Evolutionary conservation across 2,888 invertebrate species (phyloP), one percentile per base, ranked within the genome.

Genomic region (Tachina fera): DNA sequence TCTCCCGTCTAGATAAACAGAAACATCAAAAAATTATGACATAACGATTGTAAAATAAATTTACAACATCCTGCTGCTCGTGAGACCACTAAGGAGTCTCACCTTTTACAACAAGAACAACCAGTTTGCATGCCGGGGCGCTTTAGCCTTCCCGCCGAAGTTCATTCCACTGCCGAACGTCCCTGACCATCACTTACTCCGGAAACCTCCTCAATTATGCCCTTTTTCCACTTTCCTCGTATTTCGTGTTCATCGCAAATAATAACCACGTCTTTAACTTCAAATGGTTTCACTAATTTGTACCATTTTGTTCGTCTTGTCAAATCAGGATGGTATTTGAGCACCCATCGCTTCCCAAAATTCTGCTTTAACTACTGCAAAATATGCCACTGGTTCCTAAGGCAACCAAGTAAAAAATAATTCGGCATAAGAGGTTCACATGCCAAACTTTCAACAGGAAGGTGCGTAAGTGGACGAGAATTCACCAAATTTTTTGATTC

Each of bases 371-470:
- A 10, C 1, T 65, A 22, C 31, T 65, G 65, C 19, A 47, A 31
- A 14, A 65, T 65, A 5, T 65, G 22, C 65, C 65, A 49, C 31
- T 65, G 47, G 31, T 49, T 65, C 8, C 47, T 8, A 9, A 65
- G 65, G 10, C 47, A 67, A 16, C 65, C 65, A 9, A 67, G 13
- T 22, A 47, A 49, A 31, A 65, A 67, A 31, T 49, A 14, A 3
- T 49, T 67, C n/a, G 49, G 65, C 13, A n/a, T 67, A 9, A 67
- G 22, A 22, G 65, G 65, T 65, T 65, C 65, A 31, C 31, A 31
- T 11, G 16, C 16, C 11, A 16, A 43, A 5, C 10, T 16, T 13
- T 63, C 43, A 11, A 49, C n/a, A 6, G 65, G 47, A 3, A 63
- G 14, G 11, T 65, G 63, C 1, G 47, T 45, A 9, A 65, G 22